Percentiles rank a stretch among this genome's conserved stretches.
phyloP scores from a whole-genome alignment of 2,113 vertebrate species.

The Delphinus delphis region DNA sequence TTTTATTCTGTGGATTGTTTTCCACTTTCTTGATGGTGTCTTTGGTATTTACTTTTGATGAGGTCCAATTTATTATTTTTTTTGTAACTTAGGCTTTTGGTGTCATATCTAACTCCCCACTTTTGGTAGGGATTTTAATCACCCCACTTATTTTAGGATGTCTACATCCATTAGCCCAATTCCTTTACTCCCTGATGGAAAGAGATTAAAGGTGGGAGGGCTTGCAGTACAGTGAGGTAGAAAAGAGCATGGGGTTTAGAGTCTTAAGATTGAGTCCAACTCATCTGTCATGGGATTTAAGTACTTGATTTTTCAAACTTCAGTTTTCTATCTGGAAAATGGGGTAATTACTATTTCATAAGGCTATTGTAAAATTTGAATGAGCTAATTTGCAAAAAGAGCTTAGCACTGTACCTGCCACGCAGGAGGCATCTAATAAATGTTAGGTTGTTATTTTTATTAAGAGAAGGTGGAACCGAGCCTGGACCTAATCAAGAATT shows the following conservation, averaged over 20 bases:
- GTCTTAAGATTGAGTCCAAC: not conserved
- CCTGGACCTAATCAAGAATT: not conserved
- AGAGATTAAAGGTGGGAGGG: not conserved
- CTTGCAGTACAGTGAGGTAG: not conserved
- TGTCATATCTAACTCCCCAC: not conserved
- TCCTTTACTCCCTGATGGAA: not conserved
- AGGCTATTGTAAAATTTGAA: not conserved
- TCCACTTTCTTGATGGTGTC: not conserved
- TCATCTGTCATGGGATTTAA: not conserved
- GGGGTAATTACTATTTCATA: not conserved
- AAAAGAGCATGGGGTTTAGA: not conserved
- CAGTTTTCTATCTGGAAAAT: not conserved
- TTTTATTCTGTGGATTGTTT: not conserved
- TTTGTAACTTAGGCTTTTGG: not conserved
- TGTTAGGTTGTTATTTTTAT: not conserved
- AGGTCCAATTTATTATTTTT: not conserved
- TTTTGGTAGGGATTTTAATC: not conserved
- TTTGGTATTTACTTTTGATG: constrained; percentile 5
- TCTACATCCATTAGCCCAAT: not conserved
- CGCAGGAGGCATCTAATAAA: not conserved
- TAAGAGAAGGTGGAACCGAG: not conserved
- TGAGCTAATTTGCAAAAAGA: not conserved
- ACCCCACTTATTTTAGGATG: not conserved
- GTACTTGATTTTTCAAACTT: not conserved
- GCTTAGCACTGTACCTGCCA: not conserved